Evolutionary conservation across 2,888 invertebrate genomes (phyloP).

Genomic region (Tipula confusa): DNA sequence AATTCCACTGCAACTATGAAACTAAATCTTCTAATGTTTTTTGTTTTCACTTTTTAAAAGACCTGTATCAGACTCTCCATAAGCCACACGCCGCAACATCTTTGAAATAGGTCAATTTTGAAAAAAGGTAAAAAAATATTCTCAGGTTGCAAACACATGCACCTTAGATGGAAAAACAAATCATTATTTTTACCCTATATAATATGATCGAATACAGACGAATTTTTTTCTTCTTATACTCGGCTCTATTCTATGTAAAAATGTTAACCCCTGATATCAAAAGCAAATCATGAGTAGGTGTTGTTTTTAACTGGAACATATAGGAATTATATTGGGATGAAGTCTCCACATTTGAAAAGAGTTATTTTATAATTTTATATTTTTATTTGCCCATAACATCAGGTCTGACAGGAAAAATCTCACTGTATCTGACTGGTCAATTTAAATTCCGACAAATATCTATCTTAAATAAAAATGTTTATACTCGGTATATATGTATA

Average conservation of each 20-base stretch:
- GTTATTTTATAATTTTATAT: background rate
- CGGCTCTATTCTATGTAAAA: background rate
- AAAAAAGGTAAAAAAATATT: no score
- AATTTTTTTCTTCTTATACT: background rate
- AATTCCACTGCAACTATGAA: no score
- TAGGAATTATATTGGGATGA: background rate
- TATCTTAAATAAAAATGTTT: background rate
- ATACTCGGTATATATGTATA: background rate
- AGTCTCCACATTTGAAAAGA: background rate
- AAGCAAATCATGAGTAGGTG: background rate
- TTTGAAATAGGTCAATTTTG: no score
- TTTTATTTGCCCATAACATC: background rate
- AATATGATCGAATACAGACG: no score
- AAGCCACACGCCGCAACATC: no score
- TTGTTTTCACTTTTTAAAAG: no score
- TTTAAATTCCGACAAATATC: conserved; percentile 26
- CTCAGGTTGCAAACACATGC: no score
- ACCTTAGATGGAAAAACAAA: no score
- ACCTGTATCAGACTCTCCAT: no score
- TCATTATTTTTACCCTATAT: no score
- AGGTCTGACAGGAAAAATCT: conserved; percentile 26
- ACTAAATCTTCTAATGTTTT: no score
- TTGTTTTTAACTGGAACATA: background rate
- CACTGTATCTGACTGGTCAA: conserved; percentile 26
- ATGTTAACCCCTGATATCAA: background rate